Conservation (phyloP, 2,888 invertebrate genomes). For the Eristalinus sepulchralis region DNA sequence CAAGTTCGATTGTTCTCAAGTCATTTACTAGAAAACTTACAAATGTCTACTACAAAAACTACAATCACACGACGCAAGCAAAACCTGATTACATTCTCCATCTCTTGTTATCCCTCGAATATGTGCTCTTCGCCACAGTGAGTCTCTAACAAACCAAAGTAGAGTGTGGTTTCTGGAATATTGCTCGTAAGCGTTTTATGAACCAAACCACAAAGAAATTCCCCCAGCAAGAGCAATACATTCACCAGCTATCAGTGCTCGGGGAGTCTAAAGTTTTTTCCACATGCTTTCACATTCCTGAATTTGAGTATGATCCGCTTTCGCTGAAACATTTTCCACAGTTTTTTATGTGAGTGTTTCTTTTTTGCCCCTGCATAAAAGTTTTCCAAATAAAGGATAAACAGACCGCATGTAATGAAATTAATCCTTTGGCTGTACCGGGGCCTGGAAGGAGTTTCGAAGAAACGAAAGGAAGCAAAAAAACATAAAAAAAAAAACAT, state of each 20-base stretch:
- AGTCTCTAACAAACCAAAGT: neutral
- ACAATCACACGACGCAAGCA: neutral
- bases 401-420: constrained; percentile 69
- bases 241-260: neutral
- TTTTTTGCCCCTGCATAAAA: neutral
- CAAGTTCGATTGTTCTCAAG: too few relatives aligned
- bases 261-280: neutral
- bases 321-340: constrained; percentile 4
- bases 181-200: neutral
- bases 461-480: too few relatives aligned
- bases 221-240: neutral
- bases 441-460: constrained; percentile 35
- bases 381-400: constrained; percentile 57
- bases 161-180: neutral
- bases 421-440: constrained; percentile 64
- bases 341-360: neutral
- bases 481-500: constrained; percentile 46
- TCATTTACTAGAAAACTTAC: too few relatives aligned
- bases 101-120: neutral
- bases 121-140: neutral
- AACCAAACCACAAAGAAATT: neutral
- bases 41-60: too few relatives aligned
- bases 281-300: neutral
- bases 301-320: neutral
- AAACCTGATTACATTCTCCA: neutral